A percentile compares a stretch with the other conserved stretches of the same genome.
Evolutionary conservation across 2,113 vertebrate species (phyloP).

Genomic region (Vulpes lagopus): DNA sequence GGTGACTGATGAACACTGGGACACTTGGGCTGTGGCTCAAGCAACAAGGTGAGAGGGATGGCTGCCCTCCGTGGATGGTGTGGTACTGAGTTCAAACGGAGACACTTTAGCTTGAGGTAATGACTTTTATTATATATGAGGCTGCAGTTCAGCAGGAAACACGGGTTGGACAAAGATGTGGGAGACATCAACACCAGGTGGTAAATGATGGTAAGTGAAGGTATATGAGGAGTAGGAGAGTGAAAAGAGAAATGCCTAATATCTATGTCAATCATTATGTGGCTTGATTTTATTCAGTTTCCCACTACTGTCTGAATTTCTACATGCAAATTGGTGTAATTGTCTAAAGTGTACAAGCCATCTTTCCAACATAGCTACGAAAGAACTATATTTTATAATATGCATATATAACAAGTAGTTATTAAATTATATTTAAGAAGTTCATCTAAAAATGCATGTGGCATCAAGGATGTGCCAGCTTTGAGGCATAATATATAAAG

Average conservation of each 20-base stretch:
- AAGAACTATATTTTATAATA: constrained; percentile 9
- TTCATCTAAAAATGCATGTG: constrained; percentile 13
- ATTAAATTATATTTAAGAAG: background rate
- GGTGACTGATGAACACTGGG: background rate
- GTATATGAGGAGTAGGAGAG: background rate
- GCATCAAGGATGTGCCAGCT: background rate
- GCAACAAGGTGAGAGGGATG: background rate
- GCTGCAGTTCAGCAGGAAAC: background rate
- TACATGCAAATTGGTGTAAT: background rate
- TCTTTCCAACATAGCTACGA: background rate
- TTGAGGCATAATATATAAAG: background rate
- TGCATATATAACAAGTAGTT: background rate
- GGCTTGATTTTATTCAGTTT: background rate
- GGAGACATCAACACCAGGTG: background rate
- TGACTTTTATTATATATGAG: background rate
- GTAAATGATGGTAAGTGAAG: background rate
- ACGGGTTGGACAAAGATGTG: background rate
- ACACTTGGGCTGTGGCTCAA: background rate
- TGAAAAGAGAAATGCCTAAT: background rate
- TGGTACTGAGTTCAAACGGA: background rate
- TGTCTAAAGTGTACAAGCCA: background rate
- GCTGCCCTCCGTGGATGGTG: background rate
- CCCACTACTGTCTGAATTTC: background rate
- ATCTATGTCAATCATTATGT: background rate
- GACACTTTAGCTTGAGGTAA: background rate